These are phyloP conservation scores for Ariolimax columbianus DNA, from an alignment of 2,888 invertebrate species.

Conservation along the genomic window DNA sequence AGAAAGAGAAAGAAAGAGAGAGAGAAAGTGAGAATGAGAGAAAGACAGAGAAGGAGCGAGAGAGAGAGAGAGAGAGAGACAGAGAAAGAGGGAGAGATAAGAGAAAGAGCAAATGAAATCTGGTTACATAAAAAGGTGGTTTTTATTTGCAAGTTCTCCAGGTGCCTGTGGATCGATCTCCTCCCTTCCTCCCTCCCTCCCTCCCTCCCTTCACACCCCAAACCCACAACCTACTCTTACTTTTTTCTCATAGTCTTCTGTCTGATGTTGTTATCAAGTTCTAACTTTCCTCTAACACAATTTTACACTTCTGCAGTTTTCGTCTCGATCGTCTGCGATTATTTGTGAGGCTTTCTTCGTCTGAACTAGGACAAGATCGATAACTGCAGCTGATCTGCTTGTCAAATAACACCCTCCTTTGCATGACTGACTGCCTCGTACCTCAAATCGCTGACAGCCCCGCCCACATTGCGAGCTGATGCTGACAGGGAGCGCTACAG, in stretches of 20 bases:
- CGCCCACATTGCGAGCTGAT: not conserved
- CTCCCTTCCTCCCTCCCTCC: no score
- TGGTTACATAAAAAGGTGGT: no score
- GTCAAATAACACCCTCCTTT: not conserved
- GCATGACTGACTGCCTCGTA: not conserved
- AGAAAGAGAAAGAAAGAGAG: not conserved
- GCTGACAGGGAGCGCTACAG: not conserved
- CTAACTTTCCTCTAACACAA: not conserved
- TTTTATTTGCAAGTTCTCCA: no score
- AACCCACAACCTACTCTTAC: no score
- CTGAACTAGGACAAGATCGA: not conserved
- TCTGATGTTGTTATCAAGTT: not conserved
- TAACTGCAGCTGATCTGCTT: not conserved
- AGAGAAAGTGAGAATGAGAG: not conserved
- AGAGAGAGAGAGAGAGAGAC: not conserved
- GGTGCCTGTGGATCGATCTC: no score
- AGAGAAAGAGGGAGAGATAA: not conserved
- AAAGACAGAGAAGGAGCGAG: no score
- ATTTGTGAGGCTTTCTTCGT: not conserved
- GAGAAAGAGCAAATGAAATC: not conserved
- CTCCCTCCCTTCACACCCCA: no score
- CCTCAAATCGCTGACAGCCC: not conserved
- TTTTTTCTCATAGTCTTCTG: not conserved
- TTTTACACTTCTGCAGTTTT: not conserved
- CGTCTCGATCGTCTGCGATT: not conserved